Evolutionary conservation across 2,797 vertebrate species (phyloP).

Genomic region (Sciurus vulgaris): DNA sequence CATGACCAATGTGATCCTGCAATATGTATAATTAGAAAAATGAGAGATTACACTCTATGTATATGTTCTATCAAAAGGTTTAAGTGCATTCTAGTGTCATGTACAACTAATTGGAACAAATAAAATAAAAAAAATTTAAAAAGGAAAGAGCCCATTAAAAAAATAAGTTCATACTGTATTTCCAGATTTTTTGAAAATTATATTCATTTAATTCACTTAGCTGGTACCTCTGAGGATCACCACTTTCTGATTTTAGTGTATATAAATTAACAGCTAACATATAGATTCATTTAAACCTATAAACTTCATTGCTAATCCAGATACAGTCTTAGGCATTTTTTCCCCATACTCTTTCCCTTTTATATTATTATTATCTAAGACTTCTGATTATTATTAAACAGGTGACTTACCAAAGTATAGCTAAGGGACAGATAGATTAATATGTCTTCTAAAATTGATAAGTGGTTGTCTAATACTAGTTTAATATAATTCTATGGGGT

Average conservation of each 20-base stretch:
- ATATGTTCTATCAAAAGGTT: no score
- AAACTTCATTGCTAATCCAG: neutral
- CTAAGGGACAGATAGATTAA: constrained; percentile 86
- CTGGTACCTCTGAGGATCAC: neutral
- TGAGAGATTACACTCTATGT: no score
- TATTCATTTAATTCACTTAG: constrained; percentile 39
- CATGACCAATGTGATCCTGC: no score
- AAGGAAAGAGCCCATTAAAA: no score
- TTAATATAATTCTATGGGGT: constrained; percentile 80
- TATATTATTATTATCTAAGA: neutral
- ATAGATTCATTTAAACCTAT: constrained; percentile 63
- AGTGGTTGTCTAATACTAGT: constrained; percentile 79
- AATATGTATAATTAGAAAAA: no score
- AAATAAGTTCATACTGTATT: neutral
- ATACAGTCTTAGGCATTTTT: constrained; percentile 76
- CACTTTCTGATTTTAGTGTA: constrained; percentile 4
- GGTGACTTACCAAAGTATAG: constrained; percentile 75
- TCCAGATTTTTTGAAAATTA: constrained; percentile 37
- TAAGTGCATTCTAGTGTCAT: no score
- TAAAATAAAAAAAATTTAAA: no score
- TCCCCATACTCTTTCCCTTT: constrained; percentile 66
- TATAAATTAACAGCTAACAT: neutral
- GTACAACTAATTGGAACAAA: no score
- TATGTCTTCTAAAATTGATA: constrained; percentile 87
- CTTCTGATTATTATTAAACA: constrained; percentile 82